These are phyloP conservation scores for Pasiphila rectangulata DNA, from an alignment of 2,888 invertebrate genomes.

Conservation along the genomic window DNA sequence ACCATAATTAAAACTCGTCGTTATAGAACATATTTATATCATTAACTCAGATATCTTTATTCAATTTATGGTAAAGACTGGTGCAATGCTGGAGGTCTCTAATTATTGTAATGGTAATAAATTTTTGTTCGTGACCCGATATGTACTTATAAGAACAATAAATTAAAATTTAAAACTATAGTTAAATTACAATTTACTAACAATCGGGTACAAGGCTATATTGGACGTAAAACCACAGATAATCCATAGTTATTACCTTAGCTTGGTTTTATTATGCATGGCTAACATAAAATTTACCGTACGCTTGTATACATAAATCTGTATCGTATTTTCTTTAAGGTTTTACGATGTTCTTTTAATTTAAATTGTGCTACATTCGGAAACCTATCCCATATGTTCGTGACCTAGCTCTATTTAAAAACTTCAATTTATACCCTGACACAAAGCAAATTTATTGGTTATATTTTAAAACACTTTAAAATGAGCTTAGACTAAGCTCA, in stretches of 20 bases:
- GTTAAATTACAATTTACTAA: slow-evolving; percentile 11
- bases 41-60: background rate
- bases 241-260: slow-evolving; percentile 8
- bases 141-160: background rate
- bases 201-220: slow-evolving; percentile 27
- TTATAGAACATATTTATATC: background rate
- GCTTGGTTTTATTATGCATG: slow-evolving; percentile 24
- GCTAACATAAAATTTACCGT: slow-evolving; percentile 24
- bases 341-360: slow-evolving; percentile 3
- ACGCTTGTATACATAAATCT: slow-evolving; percentile 21
- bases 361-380: background rate
- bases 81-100: slow-evolving; percentile 18
- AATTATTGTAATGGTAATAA: slow-evolving; percentile 19
- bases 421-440: background rate
- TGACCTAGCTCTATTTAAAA: background rate
- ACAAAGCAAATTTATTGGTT: background rate
- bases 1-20: too few species aligned
- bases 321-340: slow-evolving; percentile 15
- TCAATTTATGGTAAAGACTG: slow-evolving; percentile 1
- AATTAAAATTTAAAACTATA: slow-evolving; percentile 21
- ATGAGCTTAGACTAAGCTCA: too few species aligned
- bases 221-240: slow-evolving; percentile 20
- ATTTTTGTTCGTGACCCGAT: slow-evolving; percentile 18
- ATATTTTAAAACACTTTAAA: too few species aligned
- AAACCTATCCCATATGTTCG: slow-evolving; percentile 4